These are phyloP conservation scores for Arothron firmamentum DNA, from an alignment of 2,113 vertebrate species.

Conservation along the genomic window DNA sequence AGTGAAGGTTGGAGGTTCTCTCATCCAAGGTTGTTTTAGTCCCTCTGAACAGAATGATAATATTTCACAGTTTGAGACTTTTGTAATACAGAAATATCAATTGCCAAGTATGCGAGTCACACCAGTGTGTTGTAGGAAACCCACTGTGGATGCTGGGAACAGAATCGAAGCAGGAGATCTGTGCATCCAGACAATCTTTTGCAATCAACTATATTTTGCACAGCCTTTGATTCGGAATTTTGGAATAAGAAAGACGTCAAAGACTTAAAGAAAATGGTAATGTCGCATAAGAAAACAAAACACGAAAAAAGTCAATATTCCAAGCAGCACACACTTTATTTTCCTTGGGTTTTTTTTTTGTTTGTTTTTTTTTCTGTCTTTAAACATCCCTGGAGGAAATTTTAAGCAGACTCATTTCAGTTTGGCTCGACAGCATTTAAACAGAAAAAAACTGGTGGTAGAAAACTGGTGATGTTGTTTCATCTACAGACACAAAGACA, in stretches of 20 bases:
- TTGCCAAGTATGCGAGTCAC: too few relatives aligned
- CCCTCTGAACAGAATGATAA: conserved; percentile 1
- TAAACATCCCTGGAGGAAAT: neutral
- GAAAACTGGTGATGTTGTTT: neutral
- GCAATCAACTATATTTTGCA: neutral
- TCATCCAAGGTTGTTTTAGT: neutral
- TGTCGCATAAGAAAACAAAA: neutral
- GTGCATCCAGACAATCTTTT: conserved; percentile 1
- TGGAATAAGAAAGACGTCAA: neutral
- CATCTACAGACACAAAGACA: neutral
- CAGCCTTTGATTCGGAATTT: conserved; percentile 2
- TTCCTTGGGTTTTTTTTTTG: neutral
- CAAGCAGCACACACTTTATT: neutral
- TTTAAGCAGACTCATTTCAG: neutral
- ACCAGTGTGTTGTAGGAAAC: too few relatives aligned
- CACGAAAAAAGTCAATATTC: neutral
- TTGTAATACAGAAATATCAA: too few relatives aligned
- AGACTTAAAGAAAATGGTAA: neutral
- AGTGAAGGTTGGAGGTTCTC: neutral
- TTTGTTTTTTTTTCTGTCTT: neutral
- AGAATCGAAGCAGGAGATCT: neutral
- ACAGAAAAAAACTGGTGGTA: neutral
- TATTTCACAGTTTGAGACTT: too few relatives aligned
- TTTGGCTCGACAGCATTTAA: neutral
- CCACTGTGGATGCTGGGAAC: too few relatives aligned